Base-by-base conservation (phyloP, 2,888 invertebrate species). In the Acleris sparsana region DNA sequence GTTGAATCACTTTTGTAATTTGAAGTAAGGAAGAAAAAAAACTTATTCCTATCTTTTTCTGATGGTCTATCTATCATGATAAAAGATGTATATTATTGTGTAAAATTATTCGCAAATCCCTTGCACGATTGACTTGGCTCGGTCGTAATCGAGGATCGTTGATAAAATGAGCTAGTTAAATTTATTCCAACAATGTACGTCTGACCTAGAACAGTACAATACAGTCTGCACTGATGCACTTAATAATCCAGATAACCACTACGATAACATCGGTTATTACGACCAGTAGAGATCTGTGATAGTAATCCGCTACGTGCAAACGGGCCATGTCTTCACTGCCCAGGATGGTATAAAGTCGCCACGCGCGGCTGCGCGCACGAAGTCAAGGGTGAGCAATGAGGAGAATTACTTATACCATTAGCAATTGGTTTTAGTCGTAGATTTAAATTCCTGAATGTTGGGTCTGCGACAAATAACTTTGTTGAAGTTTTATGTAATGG, bases 281-380 rank as follows among this genome's bases (percentile, higher is more conserved):
- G 3, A 56, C n/a, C 44, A 51, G 43, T 53, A 18, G 43, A 58
- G 70, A 73, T 73, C 67, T 63, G 39, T 29, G 49, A 17, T 39
- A 73, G 69, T 60, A 61, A 69, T 71, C 71, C 70, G 72, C 72
- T 73, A 73, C 71, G 57, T 62, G 62, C 56, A 70, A 72, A 69
- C 69, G 69, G 72, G 57, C 69, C 63, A 43, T 57, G 59, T 56
- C 58, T 29, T 67, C 59, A 66, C 63, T 29, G 63, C 53, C 18
- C 17, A 55, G 61, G 65, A 39, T 57, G 61, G 57, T 57, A 62
- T 66, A 44, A 66, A 52, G 51, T 62, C 46, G 53, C 58, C 58
- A 62, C 56, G 53, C 63, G 29, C 60, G 25, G 52, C 52, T 56
- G 22, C 51, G 52, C 44, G 20, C 44, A 53, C 48, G 57, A 46